Evolutionary conservation across 1,140 invertebrate species (phyloP), one percentile per base, ranked within the genome.

Genomic region (Bombus balteatus): DNA sequence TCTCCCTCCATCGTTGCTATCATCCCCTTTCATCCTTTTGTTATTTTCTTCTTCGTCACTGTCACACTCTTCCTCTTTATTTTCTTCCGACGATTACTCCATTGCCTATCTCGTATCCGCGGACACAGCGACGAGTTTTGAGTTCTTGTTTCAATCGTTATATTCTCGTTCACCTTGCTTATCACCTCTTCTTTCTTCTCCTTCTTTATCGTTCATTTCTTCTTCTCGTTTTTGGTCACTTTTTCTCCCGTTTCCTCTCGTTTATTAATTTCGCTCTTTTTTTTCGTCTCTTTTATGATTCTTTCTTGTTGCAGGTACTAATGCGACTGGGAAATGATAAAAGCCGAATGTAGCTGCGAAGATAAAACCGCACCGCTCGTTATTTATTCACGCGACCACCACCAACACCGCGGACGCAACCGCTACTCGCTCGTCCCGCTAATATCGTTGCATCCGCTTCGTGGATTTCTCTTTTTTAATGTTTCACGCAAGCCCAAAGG

Each of bases 281-380:
- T 15, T 32, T 32, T 18, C 65, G 13, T 34, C 15, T 3, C 2
- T 66, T 32, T 34, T 32, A 18, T 32, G n/a, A 32, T 32, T 66
- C n/a, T 32, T 32, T 34, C 65, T 66, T 32, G n/a, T n/a, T n/a
- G 88, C 91, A 92, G 81, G 74, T 83, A 80, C 65, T 86, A 90
- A 90, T 77, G 89, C 88, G 73, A 88, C 88, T 88, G 86, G 88
- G 88, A 87, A 90, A 90, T 86, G 88, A 81, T 90, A 89, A 89
- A 90, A 80, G 85, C 81, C 88, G 75, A 87, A 87, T 81, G 77
- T 85, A 88, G 87, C 86, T 57, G 80, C 34, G 79, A 72, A 80
- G 88, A 90, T 90, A 90, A 90, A 90, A 89, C 89, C 82, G 53
- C 71, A 75, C 28, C 13, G 70, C 53, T 87, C 88, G 88, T 89